Base-by-base conservation (phyloP, 2,888 invertebrate genomes). In the Halocaridina rubra region DNA sequence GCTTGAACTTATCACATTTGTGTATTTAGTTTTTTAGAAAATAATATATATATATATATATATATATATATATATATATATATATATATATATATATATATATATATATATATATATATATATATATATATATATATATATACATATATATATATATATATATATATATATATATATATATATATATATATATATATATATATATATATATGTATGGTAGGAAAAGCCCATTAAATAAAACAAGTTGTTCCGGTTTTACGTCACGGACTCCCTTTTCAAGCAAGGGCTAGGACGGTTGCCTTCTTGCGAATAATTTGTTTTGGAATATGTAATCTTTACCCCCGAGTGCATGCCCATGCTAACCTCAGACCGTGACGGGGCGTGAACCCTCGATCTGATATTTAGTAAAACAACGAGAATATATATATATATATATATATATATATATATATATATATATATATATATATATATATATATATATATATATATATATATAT, bases 121-220 rank as follows among this genome's bases (percentile, higher is more conserved):
- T 19, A 59, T 59, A 13, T n/a, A 16, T 59, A 13, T 5, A 2
- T 59, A 59, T 59, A 59, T 59, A 59, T 59, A 59, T 59, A 59
- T 59, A 59, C 22, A 59, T 59, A 59, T 59, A 59, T 59, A 59
- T 59, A 59, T 59, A 59, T 59, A 59, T 59, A 59, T 59, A 59
- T 59, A 59, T 59, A 59, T 59, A 59, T 59, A 59, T 59, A 59
- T 59, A 59, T 59, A 59, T 59, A 59, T 59, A 59, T 59, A 59
- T 59, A 59, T 59, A 59, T 59, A 59, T 59, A 59, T 59, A 59
- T 59, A 59, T 59, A 59, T 59, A 59, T 59, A 59, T 59, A n/a
- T n/a, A n/a, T n/a, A n/a, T n/a, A n/a, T n/a, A n/a, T n/a, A n/a
- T n/a, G n/a, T n/a, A n/a, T n/a, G n/a, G n/a, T n/a, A n/a, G n/a